Evolutionary conservation across 2,888 invertebrate genomes (phyloP).

Genomic region (Pollenia amentaria): DNA sequence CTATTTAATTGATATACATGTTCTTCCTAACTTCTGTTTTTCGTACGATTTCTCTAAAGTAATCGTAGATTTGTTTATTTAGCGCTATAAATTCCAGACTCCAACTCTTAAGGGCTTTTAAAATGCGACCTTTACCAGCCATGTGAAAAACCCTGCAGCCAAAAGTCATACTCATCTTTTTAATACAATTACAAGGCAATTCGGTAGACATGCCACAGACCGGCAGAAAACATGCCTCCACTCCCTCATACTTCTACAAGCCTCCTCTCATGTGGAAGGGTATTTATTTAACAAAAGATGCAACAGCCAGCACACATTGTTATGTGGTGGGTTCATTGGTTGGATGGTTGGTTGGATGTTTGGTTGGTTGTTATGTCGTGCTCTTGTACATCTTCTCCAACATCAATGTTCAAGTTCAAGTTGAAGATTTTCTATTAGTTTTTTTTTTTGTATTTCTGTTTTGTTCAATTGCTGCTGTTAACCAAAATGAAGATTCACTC

Average conservation of each 20-base stretch:
- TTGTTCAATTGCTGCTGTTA: slow-evolving; percentile 37
- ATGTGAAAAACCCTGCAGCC: neutral
- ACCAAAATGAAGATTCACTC: slow-evolving; percentile 56
- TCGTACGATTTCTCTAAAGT: no score
- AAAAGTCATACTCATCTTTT: neutral
- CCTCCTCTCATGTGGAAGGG: slow-evolving; percentile 36
- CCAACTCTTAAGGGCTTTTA: neutral
- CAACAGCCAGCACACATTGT: neutral
- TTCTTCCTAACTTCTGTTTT: no score
- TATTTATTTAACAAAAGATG: slow-evolving; percentile 19
- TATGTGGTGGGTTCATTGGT: neutral
- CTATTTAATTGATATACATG: no score
- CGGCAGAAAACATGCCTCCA: slow-evolving; percentile 46
- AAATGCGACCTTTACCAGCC: slow-evolving; percentile 4
- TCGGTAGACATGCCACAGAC: slow-evolving; percentile 67
- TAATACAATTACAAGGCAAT: slow-evolving; percentile 49
- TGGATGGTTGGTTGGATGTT: neutral
- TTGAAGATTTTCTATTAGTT: slow-evolving; percentile 70
- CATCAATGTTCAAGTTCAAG: slow-evolving; percentile 70
- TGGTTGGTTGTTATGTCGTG: slow-evolving; percentile 26
- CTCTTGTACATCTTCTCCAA: slow-evolving; percentile 39
- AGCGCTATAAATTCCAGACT: neutral
- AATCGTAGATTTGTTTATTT: neutral
- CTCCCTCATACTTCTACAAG: slow-evolving; percentile 27
- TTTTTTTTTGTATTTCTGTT: slow-evolving; percentile 5